These are phyloP conservation scores for Jacana jacana DNA, from an alignment of 2,113 vertebrate genomes.

Conservation along the genomic window DNA sequence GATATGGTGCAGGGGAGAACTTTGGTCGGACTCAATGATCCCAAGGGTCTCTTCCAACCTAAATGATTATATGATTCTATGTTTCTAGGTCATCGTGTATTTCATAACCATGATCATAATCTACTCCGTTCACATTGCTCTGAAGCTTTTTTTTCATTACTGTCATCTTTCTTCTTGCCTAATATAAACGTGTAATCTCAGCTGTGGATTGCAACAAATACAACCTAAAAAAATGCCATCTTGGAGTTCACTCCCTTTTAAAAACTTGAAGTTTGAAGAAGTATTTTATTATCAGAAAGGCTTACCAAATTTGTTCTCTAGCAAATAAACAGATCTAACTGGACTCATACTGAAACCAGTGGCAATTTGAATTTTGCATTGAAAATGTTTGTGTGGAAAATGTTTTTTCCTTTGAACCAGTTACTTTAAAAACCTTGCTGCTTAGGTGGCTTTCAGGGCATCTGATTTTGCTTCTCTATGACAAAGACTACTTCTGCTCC, in stretches of 20 bases:
- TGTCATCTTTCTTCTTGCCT: not conserved
- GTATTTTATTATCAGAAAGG: not conserved
- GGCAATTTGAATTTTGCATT: not conserved
- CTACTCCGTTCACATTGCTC: not conserved
- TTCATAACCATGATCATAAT: not conserved
- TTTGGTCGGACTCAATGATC: too few species aligned
- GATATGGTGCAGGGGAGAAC: too few species aligned
- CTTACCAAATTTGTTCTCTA: not conserved
- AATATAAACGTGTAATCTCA: not conserved
- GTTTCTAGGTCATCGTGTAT: too few species aligned
- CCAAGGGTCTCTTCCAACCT: too few species aligned
- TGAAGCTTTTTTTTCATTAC: not conserved
- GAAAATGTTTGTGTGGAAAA: not conserved
- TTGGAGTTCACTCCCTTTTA: not conserved
- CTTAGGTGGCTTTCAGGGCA: not conserved
- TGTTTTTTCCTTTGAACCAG: not conserved
- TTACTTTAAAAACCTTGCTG: not conserved
- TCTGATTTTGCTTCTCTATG: constrained; percentile 32
- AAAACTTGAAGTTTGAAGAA: not conserved
- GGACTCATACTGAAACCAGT: not conserved
- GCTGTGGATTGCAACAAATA: not conserved
- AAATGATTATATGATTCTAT: too few species aligned
- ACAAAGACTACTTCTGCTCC: constrained; percentile 28
- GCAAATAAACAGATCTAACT: not conserved
- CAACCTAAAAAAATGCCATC: not conserved